phyloP scores from a whole-genome alignment of 2,797 vertebrate genomes.

The Sphaeramia orbicularis region DNA sequence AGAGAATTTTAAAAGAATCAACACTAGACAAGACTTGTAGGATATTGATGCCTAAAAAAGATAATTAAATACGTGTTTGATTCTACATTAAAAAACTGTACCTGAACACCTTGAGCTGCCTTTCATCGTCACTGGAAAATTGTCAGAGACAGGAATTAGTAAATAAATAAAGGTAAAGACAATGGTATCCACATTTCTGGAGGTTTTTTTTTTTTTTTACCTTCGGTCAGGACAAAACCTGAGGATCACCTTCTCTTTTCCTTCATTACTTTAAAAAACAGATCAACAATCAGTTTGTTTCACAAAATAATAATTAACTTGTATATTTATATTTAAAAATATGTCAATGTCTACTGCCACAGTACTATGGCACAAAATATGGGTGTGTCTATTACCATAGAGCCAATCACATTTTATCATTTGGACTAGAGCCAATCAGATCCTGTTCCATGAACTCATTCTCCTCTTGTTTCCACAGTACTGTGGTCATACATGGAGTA shows the following conservation, averaged over 20 bases:
- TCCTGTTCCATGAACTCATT: too few relatives aligned
- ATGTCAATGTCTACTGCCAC: too few relatives aligned
- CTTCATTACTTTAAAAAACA: slow-evolving; percentile 79
- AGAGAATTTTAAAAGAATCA: too few relatives aligned
- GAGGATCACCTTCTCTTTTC: slow-evolving; percentile 72
- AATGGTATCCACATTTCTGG: not conserved
- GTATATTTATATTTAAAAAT: too few relatives aligned
- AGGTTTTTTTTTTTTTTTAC: slow-evolving; percentile 82
- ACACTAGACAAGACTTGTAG: not conserved
- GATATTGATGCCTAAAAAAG: not conserved
- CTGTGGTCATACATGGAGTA: too few relatives aligned
- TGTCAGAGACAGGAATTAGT: not conserved
- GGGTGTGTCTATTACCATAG: too few relatives aligned
- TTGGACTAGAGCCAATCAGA: too few relatives aligned
- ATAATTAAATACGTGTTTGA: not conserved
- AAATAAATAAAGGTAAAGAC: not conserved
- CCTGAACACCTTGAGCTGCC: slow-evolving; percentile 74
- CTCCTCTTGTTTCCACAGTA: too few relatives aligned
- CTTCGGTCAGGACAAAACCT: slow-evolving; percentile 77
- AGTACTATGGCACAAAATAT: too few relatives aligned
- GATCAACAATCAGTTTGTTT: not conserved
- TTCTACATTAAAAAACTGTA: slow-evolving; percentile 29
- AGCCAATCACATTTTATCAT: too few relatives aligned
- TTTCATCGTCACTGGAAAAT: slow-evolving; percentile 41
- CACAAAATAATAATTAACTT: too few relatives aligned